These are phyloP conservation scores for Amblyteles armatorius DNA, from an alignment of 2,888 invertebrate genomes.

Conservation along the genomic window DNA sequence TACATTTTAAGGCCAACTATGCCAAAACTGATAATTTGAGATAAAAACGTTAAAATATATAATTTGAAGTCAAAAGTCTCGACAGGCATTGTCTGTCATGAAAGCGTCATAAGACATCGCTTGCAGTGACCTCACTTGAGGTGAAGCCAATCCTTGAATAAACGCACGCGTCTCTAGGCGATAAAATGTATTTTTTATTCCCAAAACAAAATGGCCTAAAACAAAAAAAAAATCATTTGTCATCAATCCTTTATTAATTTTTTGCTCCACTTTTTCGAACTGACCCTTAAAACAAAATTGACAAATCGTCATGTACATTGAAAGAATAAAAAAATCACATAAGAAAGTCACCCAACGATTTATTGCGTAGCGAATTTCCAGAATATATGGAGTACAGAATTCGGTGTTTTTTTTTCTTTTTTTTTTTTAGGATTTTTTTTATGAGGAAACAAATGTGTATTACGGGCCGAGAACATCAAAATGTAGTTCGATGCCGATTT, in stretches of 20 bases:
- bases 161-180: too few species aligned
- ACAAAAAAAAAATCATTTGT: background rate
- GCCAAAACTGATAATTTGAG: background rate
- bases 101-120: background rate
- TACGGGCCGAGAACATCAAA: constrained; percentile 61
- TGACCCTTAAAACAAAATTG: background rate
- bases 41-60: too few species aligned
- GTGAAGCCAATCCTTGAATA: too few species aligned
- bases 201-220: background rate
- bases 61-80: too few species aligned
- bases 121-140: background rate
- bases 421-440: background rate
- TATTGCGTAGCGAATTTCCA: constrained; percentile 1
- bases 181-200: too few species aligned
- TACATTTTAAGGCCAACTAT: background rate
- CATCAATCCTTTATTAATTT: background rate
- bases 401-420: background rate
- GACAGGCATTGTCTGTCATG: too few species aligned
- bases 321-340: background rate
- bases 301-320: background rate
- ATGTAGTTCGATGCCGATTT: constrained; percentile 61
- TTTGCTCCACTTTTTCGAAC: background rate
- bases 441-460: constrained; percentile 37
- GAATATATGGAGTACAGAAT: background rate
- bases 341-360: background rate